A percentile compares a stretch with the other conserved stretches of the same genome.
Conservation (phyloP, 1,140 invertebrate species). For the Pseudomyrmex concolor region DNA sequence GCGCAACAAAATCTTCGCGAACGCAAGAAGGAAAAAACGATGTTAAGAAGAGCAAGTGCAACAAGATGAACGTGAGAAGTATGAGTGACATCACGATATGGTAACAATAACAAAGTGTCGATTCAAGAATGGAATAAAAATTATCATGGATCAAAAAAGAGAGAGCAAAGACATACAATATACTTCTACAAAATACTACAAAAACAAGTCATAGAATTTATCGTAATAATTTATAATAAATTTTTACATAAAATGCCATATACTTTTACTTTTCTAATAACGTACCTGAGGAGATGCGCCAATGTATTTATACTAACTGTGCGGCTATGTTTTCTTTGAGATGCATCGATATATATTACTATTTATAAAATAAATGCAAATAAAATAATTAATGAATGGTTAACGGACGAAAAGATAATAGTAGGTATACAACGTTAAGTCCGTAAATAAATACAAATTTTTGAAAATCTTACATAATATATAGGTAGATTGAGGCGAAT, state of each 20-base stretch:
- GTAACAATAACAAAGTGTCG: slow-evolving; percentile 36
- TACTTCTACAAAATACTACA: too few relatives aligned
- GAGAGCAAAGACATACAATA: neutral
- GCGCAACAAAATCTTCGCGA: slow-evolving; percentile 68
- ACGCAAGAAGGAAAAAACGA: neutral
- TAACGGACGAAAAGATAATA: neutral
- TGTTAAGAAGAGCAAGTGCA: neutral
- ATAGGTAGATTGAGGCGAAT: too few relatives aligned
- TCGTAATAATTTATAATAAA: neutral
- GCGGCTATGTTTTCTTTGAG: slow-evolving; percentile 27
- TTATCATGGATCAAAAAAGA: neutral
- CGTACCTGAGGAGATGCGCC: slow-evolving; percentile 17
- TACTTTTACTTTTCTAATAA: slow-evolving; percentile 7
- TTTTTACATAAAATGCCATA: slow-evolving; percentile 16
- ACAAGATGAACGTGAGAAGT: slow-evolving; percentile 36
- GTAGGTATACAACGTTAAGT: slow-evolving; percentile 19
- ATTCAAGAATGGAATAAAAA: neutral
- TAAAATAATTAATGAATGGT: neutral
- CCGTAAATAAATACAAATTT: slow-evolving; percentile 40
- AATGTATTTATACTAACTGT: slow-evolving; percentile 11
- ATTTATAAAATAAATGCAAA: neutral
- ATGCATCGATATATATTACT: neutral
- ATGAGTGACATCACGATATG: slow-evolving; percentile 66
- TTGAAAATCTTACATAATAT: neutral
- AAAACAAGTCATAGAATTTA: too few relatives aligned